Evolutionary conservation across 2,888 invertebrate species (phyloP).

Genomic region (Tromatobia lineatoria): DNA sequence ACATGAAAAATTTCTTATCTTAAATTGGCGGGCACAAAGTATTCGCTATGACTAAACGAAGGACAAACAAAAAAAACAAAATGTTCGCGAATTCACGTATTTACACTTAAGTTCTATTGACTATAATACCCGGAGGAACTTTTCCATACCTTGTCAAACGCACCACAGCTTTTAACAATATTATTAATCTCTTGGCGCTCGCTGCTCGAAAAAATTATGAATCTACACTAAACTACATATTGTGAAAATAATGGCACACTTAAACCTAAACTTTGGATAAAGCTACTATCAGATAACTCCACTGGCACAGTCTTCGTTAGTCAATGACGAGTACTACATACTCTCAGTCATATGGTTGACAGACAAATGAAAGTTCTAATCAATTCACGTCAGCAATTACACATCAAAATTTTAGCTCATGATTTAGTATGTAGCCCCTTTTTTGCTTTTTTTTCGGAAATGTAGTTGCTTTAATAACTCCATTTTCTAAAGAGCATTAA

Average conservation of each 20-base stretch:
- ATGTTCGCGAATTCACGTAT: constrained; percentile 58
- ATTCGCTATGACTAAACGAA: constrained; percentile 10
- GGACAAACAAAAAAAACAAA: constrained; percentile 22
- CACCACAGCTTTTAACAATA: neutral
- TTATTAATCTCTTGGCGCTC: neutral
- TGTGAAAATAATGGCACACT: constrained; percentile 45
- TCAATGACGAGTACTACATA: constrained; percentile 9
- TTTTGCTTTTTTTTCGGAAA: neutral
- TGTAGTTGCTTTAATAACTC: neutral
- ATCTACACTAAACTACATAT: constrained; percentile 13
- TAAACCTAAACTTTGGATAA: constrained; percentile 69
- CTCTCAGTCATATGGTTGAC: neutral
- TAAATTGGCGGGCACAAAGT: constrained; percentile 17
- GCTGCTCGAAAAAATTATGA: neutral
- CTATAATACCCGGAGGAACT: constrained; percentile 52
- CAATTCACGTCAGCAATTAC: neutral
- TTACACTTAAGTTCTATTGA: constrained; percentile 68
- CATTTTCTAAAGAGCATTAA: neutral
- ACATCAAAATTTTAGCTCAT: neutral
- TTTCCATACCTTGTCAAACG: constrained; percentile 2
- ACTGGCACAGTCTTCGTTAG: constrained; percentile 62
- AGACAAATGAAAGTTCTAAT: constrained; percentile 3
- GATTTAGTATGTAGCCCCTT: neutral
- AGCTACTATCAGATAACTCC: constrained; percentile 69
- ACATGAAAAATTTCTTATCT: constrained; percentile 62